These are phyloP conservation scores for Tenebrio molitor DNA, from an alignment of 1,140 invertebrate genomes.

Conservation along the genomic window DNA sequence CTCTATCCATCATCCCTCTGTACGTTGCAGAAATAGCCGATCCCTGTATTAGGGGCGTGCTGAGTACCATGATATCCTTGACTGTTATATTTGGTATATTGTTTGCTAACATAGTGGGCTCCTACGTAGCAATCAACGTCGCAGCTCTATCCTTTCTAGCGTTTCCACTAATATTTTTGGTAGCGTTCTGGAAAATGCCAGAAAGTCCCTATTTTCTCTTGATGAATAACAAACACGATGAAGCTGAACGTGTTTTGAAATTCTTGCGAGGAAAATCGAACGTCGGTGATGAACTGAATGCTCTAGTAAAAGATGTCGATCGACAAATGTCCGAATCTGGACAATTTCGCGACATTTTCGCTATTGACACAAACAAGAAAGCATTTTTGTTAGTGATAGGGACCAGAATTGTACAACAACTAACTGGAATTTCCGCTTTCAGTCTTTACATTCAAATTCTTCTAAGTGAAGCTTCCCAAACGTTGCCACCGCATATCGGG, in stretches of 20 bases:
- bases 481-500: constrained; percentile 72
- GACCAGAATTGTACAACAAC: constrained; percentile 59
- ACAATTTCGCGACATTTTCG: constrained; percentile 59
- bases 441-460: constrained; percentile 75
- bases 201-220: constrained; percentile 62
- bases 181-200: constrained; percentile 63
- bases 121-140: neutral
- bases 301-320: constrained; percentile 56
- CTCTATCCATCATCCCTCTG: constrained; percentile 54
- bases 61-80: neutral
- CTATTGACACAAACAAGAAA: constrained; percentile 58
- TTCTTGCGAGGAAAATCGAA: constrained; percentile 68
- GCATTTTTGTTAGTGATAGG: constrained; percentile 55
- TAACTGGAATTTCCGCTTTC: constrained; percentile 74
- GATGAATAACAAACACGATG: constrained; percentile 54
- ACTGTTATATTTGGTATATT: neutral
- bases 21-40: constrained; percentile 60
- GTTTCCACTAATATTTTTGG: constrained; percentile 67
- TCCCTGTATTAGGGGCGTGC: neutral
- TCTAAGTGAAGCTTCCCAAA: constrained; percentile 68
- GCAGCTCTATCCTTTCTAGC: constrained; percentile 63
- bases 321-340: constrained; percentile 58
- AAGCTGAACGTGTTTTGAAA: constrained; percentile 56
- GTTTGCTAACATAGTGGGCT: neutral
- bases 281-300: constrained; percentile 56